Conservation (phyloP, 2,797 vertebrate genomes). For the Ispidina lecontei region DNA sequence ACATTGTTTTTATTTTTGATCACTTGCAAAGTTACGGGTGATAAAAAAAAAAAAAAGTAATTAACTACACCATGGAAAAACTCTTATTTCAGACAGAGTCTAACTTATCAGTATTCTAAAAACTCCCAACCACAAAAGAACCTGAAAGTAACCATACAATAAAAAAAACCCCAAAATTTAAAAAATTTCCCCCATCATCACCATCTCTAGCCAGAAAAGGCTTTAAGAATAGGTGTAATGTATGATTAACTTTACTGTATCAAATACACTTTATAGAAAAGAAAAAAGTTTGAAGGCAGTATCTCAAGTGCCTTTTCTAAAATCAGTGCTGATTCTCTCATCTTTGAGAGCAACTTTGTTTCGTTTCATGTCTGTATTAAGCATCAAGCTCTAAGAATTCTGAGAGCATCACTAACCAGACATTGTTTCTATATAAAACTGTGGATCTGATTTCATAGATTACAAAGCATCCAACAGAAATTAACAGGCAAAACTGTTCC, state of each 20-base stretch:
- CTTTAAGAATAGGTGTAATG: neutral
- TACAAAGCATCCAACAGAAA: neutral
- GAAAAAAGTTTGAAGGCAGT: neutral
- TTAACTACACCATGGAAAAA: neutral
- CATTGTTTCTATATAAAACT: neutral
- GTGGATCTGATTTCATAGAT: neutral
- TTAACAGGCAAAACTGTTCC: neutral
- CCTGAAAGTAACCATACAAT: neutral
- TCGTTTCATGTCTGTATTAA: neutral
- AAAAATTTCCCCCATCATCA: neutral
- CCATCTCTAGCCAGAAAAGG: neutral
- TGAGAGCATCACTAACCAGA: neutral
- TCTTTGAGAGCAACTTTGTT: neutral
- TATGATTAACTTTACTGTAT: neutral
- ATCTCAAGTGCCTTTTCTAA: neutral
- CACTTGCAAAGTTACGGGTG: conserved; percentile 40
- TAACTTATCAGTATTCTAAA: neutral
- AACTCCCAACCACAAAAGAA: neutral
- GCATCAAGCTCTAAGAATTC: neutral
- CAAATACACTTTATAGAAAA: neutral
- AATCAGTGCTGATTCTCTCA: neutral
- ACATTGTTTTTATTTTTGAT: conserved; percentile 26
- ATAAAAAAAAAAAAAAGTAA: conserved; percentile 24
- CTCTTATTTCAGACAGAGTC: neutral
- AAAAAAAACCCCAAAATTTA: neutral